Evolutionary conservation across 2,888 invertebrate species (phyloP).

Genomic region (Sarcophaga rosellei): DNA sequence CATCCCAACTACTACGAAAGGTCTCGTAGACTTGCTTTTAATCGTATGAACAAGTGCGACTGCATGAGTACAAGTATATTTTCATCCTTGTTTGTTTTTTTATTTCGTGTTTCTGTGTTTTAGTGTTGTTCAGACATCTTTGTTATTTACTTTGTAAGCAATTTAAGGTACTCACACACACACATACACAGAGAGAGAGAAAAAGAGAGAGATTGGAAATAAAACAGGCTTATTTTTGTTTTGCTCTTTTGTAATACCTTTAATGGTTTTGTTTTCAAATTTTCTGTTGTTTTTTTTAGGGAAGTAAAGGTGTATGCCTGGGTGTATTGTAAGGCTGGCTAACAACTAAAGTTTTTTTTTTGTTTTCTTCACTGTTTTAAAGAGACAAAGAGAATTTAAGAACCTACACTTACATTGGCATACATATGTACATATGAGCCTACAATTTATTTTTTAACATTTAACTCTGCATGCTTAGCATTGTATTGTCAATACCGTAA

Average conservation of each 20-base stretch:
- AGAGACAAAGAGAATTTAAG: not conserved
- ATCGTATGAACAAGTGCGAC: constrained; percentile 28
- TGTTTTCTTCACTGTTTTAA: not conserved
- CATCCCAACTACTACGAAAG: not conserved
- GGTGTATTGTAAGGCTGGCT: not conserved
- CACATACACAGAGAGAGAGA: not conserved
- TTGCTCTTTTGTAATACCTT: not conserved
- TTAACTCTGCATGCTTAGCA: not conserved
- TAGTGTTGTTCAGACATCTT: not conserved
- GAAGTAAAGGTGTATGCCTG: not conserved
- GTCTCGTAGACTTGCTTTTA: constrained; percentile 16
- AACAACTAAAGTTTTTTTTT: not conserved
- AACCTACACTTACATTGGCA: not conserved
- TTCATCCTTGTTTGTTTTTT: not conserved
- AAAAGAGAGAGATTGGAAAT: not conserved
- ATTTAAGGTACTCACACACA: constrained; percentile 19
- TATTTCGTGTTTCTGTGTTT: not conserved
- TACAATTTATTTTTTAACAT: not conserved
- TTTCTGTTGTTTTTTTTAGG: not conserved
- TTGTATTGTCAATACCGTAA: constrained; percentile 30
- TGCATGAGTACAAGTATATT: not conserved
- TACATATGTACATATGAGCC: not conserved
- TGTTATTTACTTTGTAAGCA: too few species aligned
- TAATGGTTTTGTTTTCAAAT: not conserved
- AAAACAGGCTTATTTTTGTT: not conserved